Base-by-base conservation (phyloP, 2,113 vertebrate species). In the Pungitius pungitius region DNA sequence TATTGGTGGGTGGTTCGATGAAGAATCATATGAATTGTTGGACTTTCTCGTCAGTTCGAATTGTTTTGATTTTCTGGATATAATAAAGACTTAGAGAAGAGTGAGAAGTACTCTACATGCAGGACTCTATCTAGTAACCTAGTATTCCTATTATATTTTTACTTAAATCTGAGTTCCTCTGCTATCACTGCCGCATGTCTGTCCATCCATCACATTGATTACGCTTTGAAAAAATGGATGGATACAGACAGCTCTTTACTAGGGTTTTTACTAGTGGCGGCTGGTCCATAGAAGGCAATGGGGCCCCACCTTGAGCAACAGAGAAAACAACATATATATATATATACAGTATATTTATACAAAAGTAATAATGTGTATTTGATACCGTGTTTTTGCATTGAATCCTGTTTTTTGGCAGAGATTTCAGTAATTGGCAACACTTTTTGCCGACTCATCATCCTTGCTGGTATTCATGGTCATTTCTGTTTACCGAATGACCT, bases 401-500 rank as follows among this genome's bases (percentile, higher is more conserved):
- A n/a, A n/a, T n/a, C n/a, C n/a, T n/a, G n/a, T n/a, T 43, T 24
- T 30, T 22, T 58, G 14, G 17, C 12, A 20, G 10, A 42, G 14
- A 56, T 72, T 72, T 56, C 71, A 59, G 84, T 70, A 65, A 77
- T 14, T 14, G 7, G 27, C 3, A 3, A 6, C 3, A 17, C 4
- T 27, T 1, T 37, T 61, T 69, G 47, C 61, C 80, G 73, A 75
- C 45, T 1, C 33, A 62, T 20, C 35, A 59, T 45, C n/a, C 2
- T 43, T 0, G 3, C 60, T 43, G 55, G 17, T 51, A 77, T 57
- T 27, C 61, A 17, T 43, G 55, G 64, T 75, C 57, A 81, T 33
- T 75, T 17, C 40, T 40, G 45, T 58, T 85, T 67, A 73, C 54
- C 57, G 45, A 63, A 79, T 42, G 65, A 78, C 56, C 60, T 70